A percentile compares a stretch with the other conserved stretches of the same genome.
phyloP scores from a whole-genome alignment of 1,140 invertebrate genomes.

The Druon quercuslanigerum region DNA sequence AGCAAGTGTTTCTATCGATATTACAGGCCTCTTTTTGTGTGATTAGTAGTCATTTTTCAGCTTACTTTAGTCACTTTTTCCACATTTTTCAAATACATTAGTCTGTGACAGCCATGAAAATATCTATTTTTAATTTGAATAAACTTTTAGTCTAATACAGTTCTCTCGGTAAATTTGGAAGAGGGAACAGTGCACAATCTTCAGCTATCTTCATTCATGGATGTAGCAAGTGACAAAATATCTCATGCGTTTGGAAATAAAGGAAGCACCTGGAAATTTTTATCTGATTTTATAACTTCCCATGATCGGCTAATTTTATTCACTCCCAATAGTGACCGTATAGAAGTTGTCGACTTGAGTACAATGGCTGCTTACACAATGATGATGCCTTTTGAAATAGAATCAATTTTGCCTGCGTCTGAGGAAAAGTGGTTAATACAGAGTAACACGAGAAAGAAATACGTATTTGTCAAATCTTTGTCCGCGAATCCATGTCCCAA shows the following conservation, averaged over 20 bases:
- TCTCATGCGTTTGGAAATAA: slow-evolving; percentile 58
- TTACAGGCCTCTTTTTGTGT: too few species aligned
- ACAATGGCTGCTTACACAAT: slow-evolving; percentile 63
- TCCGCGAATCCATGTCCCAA: slow-evolving; percentile 59
- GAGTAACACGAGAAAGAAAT: slow-evolving; percentile 59
- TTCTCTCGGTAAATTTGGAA: slow-evolving; percentile 61
- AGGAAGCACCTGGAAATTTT: slow-evolving; percentile 60
- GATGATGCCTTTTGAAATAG: slow-evolving; percentile 66
- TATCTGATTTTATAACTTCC: slow-evolving; percentile 57
- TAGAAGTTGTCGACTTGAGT: slow-evolving; percentile 70
- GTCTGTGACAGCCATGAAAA: too few species aligned
- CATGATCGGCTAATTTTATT: slow-evolving; percentile 64
- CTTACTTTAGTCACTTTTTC: too few species aligned
- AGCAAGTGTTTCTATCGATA: too few species aligned
- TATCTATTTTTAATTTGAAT: too few species aligned
- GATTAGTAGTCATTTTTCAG: too few species aligned
- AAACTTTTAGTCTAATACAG: slow-evolving; percentile 60
- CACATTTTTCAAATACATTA: too few species aligned
- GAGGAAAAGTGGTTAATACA: slow-evolving; percentile 69
- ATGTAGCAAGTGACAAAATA: slow-evolving; percentile 63
- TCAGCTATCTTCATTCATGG: slow-evolving; percentile 62
- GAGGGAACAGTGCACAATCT: slow-evolving; percentile 58
- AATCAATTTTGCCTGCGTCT: slow-evolving; percentile 63
- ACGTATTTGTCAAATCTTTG: slow-evolving; percentile 61
- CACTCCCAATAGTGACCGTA: slow-evolving; percentile 56